phyloP scores from a whole-genome alignment of 2,113 vertebrate genomes.

The Phalacrocorax brasilianus region DNA sequence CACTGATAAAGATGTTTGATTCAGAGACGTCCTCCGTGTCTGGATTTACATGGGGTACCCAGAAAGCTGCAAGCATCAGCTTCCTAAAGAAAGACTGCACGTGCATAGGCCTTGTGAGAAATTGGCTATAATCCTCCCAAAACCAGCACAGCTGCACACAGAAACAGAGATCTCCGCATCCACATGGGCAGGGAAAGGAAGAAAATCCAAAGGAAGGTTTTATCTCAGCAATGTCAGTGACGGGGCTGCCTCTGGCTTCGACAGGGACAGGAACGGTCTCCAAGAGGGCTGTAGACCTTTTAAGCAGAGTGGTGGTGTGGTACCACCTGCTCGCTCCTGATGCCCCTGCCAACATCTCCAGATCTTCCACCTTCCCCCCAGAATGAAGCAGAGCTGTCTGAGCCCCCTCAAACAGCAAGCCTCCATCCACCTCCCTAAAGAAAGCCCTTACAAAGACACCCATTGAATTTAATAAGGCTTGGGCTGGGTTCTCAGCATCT shows the following conservation, averaged over 20 bases:
- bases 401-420: fast-evolving
- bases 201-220: background rate
- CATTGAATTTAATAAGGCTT: background rate
- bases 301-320: background rate
- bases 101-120: background rate
- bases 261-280: fast-evolving
- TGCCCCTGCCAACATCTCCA: background rate
- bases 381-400: background rate
- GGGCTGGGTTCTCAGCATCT: background rate
- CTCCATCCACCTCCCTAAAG: background rate
- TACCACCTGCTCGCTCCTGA: background rate
- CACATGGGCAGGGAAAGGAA: background rate
- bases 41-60: background rate
- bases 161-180: background rate
- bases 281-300: background rate
- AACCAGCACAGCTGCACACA: background rate
- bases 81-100: background rate
- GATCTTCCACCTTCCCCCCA: background rate
- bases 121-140: background rate
- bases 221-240: background rate
- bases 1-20: background rate
- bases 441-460: background rate
- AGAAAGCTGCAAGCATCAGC: background rate
- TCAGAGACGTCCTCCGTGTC: background rate
- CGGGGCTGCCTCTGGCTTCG: fast-evolving